Base-by-base conservation (phyloP, 2,888 invertebrate genomes). In the Eurytoma californica region DNA sequence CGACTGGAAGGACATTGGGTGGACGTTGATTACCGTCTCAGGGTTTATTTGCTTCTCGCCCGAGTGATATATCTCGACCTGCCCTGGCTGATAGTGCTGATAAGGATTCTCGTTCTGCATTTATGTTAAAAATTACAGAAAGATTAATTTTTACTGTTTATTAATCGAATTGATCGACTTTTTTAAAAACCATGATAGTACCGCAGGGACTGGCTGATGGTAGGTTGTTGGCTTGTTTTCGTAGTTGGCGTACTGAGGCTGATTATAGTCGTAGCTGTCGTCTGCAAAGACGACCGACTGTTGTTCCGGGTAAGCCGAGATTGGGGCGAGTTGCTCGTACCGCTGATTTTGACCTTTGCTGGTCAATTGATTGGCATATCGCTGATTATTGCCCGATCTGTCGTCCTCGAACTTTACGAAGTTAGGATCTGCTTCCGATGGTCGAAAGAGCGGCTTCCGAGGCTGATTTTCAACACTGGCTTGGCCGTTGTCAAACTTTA, bases 21-120 rank as follows among this genome's bases (percentile, higher is more conserved):
- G 79, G 12, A 79, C 79, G 66, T 81, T 81, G 16, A 81, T 79
- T 39, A 79, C 28, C 16, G 72, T 83, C 39, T 84, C 84, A 18
- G 87, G 85, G 60, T 86, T 0, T 0, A 66, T 4, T 1, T 58
- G 61, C 12, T 75, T 58, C 7, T 73, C 61, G 3, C n/a, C 58
- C 13, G 57, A 3, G 13, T 69, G 73, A n/a, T 69, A 73, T 7
- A 16, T 24, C 3, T 49, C 30, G 57, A 66, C 55, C 51, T 65
- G 69, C 1, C n/a, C 18, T 3, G 24, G 58, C 13, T 30, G 47
- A 7, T 70, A 58, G 1, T 53, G 24, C 12, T 66, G 51, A n/a
- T 67, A 67, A 12, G 63, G 12, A 3, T 73, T 49, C 12, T 78
- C 73, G 30, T n/a, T 57, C 78, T 78, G 24, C 49, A 72, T 39